Percentiles rank a stretch among this genome's conserved stretches.
Conservation (phyloP, 2,888 invertebrate species). For the Chironomus tentans region DNA sequence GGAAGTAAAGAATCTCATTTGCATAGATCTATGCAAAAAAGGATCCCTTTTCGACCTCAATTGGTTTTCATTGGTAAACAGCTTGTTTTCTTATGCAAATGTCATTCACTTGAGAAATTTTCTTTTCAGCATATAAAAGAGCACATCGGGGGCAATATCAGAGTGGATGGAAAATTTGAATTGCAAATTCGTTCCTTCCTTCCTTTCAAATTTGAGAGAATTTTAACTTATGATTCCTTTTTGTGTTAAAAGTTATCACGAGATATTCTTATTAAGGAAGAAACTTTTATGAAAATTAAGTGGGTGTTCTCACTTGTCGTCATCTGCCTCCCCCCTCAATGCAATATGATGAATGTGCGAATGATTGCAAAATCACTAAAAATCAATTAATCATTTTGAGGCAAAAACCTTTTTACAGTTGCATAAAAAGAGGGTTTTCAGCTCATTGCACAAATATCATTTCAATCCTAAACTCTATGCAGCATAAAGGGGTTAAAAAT, state of each 20-base stretch:
- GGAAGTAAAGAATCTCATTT: constrained; percentile 9
- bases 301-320: background rate
- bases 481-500: constrained; percentile 7
- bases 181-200: background rate
- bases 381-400: constrained; percentile 16
- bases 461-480: background rate
- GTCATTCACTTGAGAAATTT: background rate
- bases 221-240: background rate
- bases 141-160: background rate
- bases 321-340: background rate
- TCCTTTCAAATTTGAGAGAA: background rate
- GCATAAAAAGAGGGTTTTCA: background rate
- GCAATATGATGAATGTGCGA: background rate
- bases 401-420: too few relatives aligned
- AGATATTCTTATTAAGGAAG: background rate
- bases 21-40: constrained; percentile 16
- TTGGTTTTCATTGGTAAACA: constrained; percentile 23
- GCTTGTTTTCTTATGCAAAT: constrained; percentile 20
- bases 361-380: constrained; percentile 9
- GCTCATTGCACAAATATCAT: background rate
- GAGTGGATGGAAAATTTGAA: constrained; percentile 17
- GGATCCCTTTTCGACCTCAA: constrained; percentile 9
- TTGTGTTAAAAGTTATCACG: background rate
- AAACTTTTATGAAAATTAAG: background rate
- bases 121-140: background rate